Conservation (phyloP, 2,113 vertebrate species). For the Engraulis encrasicolus region DNA sequence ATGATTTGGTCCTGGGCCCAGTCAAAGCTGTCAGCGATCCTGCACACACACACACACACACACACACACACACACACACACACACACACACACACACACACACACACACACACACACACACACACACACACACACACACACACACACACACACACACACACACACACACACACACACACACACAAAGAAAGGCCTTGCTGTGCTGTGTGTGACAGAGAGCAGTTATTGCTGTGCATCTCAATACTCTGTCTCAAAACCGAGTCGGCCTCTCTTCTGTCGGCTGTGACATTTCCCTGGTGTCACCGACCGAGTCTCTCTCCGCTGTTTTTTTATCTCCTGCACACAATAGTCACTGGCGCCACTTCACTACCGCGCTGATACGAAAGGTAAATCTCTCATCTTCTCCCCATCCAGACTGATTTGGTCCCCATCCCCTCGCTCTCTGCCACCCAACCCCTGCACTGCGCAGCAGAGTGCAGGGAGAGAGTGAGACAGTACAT, state of each 20-base stretch:
- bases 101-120: conserved; percentile 8
- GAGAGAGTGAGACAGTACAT: too few relatives aligned
- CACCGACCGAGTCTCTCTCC: too few relatives aligned
- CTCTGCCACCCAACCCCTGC: too few relatives aligned
- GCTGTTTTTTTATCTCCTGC: not conserved
- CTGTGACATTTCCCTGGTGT: not conserved
- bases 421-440: conserved; percentile 11
- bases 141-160: conserved; percentile 14
- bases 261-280: not conserved
- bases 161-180: conserved; percentile 15
- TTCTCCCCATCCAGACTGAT: conserved; percentile 30
- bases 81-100: conserved; percentile 9
- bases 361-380: conserved; percentile 31
- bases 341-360: not conserved
- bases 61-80: not conserved
- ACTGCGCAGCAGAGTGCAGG: too few relatives aligned
- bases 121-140: not conserved
- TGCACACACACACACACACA: conserved; percentile 12
- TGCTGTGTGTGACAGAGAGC: conserved; percentile 59
- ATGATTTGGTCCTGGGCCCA: too few relatives aligned
- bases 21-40: too few relatives aligned
- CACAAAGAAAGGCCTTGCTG: conserved; percentile 50
- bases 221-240: conserved; percentile 43
- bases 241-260: not conserved
- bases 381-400: conserved; percentile 39